Conservation (phyloP, 1,140 invertebrate genomes). For the Zeugodacus cucurbitae region DNA sequence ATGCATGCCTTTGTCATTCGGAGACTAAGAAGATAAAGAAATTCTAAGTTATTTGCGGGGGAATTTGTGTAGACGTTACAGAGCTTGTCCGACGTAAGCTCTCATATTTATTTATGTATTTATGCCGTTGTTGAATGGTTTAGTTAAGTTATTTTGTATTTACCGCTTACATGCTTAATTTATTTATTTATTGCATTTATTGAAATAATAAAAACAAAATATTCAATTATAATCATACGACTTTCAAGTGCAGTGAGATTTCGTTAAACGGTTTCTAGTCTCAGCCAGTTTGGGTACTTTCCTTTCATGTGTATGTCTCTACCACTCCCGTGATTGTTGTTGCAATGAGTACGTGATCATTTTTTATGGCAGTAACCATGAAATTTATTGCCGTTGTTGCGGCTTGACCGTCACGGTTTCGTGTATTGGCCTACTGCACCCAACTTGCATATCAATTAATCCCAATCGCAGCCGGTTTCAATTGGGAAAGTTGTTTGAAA, state of each 20-base stretch:
- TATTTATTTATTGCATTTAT: slow-evolving; percentile 9
- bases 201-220: not conserved
- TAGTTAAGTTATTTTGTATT: not conserved
- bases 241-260: not conserved
- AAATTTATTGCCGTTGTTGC: not conserved
- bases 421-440: slow-evolving; percentile 5
- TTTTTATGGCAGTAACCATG: too few relatives aligned
- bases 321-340: not conserved
- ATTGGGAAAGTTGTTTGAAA: slow-evolving; percentile 31
- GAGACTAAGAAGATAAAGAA: slow-evolving; percentile 44
- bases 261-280: not conserved
- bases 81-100: not conserved
- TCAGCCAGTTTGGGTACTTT: not conserved
- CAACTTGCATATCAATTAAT: slow-evolving; percentile 36
- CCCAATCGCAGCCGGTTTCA: not conserved
- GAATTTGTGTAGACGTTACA: not conserved
- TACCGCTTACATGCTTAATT: not conserved
- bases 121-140: not conserved
- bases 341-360: too few relatives aligned
- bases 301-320: not conserved
- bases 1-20: slow-evolving; percentile 71
- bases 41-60: not conserved
- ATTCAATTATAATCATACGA: not conserved
- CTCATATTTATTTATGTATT: not conserved
- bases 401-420: not conserved